phyloP scores from a whole-genome alignment of 2,113 vertebrate genomes.

The Sardina pilchardus region DNA sequence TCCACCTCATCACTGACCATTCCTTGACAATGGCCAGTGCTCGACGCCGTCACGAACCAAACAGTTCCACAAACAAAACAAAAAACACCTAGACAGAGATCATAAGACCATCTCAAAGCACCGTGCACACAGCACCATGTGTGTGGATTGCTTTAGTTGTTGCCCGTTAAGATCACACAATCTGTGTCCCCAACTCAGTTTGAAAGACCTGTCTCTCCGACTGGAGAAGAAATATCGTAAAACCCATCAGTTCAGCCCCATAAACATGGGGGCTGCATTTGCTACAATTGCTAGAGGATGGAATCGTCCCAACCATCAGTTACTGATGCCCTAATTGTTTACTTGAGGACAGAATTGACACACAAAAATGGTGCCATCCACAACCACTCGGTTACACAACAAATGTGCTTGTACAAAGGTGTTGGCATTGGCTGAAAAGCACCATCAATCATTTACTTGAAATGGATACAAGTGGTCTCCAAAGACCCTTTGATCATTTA shows the following conservation, averaged over 20 bases:
- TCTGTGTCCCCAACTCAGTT: not conserved
- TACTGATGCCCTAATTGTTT: not conserved
- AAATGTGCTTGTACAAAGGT: not conserved
- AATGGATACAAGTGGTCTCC: conserved; percentile 3
- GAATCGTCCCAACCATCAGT: not conserved
- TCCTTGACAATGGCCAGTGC: not conserved
- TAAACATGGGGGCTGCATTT: not conserved
- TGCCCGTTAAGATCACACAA: not conserved
- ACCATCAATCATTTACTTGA: not conserved
- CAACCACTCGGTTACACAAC: not conserved
- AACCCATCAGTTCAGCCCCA: not conserved
- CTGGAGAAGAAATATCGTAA: not conserved
- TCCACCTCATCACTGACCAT: not conserved
- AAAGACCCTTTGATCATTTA: not conserved
- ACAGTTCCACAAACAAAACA: too few species aligned
- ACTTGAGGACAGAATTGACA: not conserved
- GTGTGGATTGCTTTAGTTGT: not conserved
- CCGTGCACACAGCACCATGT: too few species aligned
- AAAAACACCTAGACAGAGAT: too few species aligned
- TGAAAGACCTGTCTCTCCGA: not conserved
- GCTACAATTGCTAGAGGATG: not conserved
- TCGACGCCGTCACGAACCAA: too few species aligned
- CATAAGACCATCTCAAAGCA: too few species aligned
- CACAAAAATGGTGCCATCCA: not conserved
- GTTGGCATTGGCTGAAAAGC: not conserved